These are phyloP conservation scores for Xiphophorus couchianus DNA, from an alignment of 2,113 vertebrate species.

Conservation along the genomic window DNA sequence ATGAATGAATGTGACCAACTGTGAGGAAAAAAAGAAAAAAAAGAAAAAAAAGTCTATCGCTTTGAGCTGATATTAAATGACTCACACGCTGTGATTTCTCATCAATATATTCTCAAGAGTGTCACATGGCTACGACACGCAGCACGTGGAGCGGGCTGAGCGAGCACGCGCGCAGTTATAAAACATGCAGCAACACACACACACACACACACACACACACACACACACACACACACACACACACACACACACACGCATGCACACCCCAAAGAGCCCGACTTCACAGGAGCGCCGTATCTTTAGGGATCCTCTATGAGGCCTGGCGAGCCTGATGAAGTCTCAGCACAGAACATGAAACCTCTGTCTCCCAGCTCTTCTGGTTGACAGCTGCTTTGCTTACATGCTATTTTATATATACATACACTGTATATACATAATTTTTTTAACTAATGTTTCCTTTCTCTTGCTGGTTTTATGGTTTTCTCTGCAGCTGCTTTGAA, in stretches of 20 bases:
- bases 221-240: neutral
- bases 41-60: neutral
- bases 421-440: too few species aligned
- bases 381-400: neutral
- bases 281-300: conserved; percentile 33
- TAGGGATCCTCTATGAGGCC: conserved; percentile 28
- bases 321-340: conserved; percentile 45
- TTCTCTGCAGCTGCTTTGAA: neutral
- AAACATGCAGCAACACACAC: neutral
- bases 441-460: neutral
- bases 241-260: neutral
- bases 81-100: neutral
- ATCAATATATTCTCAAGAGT: neutral
- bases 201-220: neutral
- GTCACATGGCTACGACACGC: conserved; percentile 4
- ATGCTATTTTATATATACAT: neutral
- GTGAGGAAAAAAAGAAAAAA: neutral
- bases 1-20: conserved; percentile 31
- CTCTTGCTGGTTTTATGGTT: neutral
- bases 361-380: conserved; percentile 7
- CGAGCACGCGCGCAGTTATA: neutral
- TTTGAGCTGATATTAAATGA: conserved; percentile 4
- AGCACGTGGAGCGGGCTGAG: conserved; percentile 1
- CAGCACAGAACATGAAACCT: conserved; percentile 39
- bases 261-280: conserved; percentile 38